Evolutionary conservation across 2,888 invertebrate genomes (phyloP), one percentile per base, ranked within the genome.

Genomic region (Carterocephalus palaemon): DNA sequence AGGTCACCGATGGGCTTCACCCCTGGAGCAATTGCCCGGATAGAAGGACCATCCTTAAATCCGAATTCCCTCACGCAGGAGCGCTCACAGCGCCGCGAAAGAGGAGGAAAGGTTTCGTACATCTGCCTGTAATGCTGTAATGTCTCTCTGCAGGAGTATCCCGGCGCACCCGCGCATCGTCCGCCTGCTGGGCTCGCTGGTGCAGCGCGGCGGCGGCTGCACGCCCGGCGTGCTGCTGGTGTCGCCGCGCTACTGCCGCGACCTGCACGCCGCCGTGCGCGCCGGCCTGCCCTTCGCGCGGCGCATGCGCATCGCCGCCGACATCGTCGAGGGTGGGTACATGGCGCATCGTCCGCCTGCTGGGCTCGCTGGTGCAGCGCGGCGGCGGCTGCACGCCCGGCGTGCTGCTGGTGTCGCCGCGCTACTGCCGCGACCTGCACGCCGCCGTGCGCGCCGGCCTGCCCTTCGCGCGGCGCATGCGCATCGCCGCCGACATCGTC

Each of bases 121-220:
- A 26, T 6, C 5, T 12, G 6, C 12, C 4, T 12, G n/a, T n/a
- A n/a, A n/a, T n/a, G n/a, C n/a, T n/a, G n/a, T n/a, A 26, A 12
- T 4, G 4, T 13, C 7, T 15, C n/a, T 7, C 12, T 4, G 1
- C 62, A 93, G 95, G 74, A 92, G 92, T 20, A 92, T 96, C 55
- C 94, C 95, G 0, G 90, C 92, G 37, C 95, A 96, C 79, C 91
- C 93, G 2, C 89, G 95, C 47, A 92, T 96, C 38, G 92, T 93
- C 0, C 90, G 89, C 8, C 85, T 95, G 31, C 77, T 90, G 42
- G 96, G 95, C 3, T 95, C 95, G 0, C 90, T 96, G 6, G 93
- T 96, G 47, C 95, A 95, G 78, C 91, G 93, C 57, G 90, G 92
- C 66, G 87, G 93, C 61, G 67, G 65, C 0, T 90, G 90, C 2